phyloP scores from a whole-genome alignment of 2,113 vertebrate species.

The Notarius lentiginosus region DNA sequence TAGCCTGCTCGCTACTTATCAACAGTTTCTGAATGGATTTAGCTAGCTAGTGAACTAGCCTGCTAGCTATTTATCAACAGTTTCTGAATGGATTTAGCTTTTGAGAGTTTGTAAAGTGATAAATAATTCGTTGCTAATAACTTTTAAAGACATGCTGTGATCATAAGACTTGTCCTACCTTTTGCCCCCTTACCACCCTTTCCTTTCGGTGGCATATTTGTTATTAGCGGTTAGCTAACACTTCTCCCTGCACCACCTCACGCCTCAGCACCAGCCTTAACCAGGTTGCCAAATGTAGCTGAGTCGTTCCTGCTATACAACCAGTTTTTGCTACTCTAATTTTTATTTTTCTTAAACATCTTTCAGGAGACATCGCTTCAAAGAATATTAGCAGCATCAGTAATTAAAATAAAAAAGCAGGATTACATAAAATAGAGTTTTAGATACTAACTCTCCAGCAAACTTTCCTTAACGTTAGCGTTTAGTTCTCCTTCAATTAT shows the following conservation, averaged over 20 bases:
- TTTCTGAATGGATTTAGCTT: neutral
- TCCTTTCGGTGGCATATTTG: conserved; percentile 74
- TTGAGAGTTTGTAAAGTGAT: neutral
- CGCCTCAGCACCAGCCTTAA: neutral
- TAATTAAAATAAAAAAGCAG: neutral
- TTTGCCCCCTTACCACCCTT: conserved; percentile 75
- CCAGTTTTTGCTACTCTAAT: neutral
- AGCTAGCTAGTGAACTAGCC: too few relatives aligned
- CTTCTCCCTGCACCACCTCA: neutral
- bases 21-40: too few relatives aligned
- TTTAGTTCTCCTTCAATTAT: neutral
- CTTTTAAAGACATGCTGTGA: neutral
- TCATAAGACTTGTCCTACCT: conserved; percentile 57
- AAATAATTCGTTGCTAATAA: neutral
- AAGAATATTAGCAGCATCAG: neutral
- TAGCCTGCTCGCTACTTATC: too few relatives aligned
- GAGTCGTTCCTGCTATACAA: neutral
- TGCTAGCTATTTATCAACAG: neutral
- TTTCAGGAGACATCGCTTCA: neutral
- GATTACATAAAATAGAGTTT: neutral
- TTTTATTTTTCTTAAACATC: neutral
- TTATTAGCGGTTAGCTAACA: conserved; percentile 1
- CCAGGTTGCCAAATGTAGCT: conserved; percentile 10
- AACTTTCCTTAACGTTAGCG: neutral
- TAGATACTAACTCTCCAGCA: neutral